Percentiles rank a stretch among this genome's conserved stretches.
Conservation (phyloP, 2,888 invertebrate species). For the Drosophila barbarae region DNA sequence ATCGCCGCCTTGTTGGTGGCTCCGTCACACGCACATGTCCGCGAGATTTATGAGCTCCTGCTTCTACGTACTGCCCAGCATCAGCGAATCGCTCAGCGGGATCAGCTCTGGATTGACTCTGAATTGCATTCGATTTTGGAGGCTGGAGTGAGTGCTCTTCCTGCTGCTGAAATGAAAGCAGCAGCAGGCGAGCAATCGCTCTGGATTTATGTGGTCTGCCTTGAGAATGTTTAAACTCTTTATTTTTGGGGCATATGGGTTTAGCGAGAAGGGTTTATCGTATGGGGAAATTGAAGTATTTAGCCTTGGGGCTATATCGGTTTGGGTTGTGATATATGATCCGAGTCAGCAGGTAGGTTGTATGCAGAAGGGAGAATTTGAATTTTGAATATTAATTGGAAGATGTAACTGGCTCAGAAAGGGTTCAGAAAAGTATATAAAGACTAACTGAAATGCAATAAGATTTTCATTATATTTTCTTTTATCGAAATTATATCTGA, state of each 20-base stretch:
- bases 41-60: slow-evolving; percentile 54
- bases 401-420: background rate
- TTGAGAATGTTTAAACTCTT: background rate
- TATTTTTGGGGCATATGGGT: slow-evolving; percentile 25
- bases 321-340: slow-evolving; percentile 17
- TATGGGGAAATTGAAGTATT: slow-evolving; percentile 19
- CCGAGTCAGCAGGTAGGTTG: slow-evolving; percentile 15
- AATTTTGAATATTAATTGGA: slow-evolving; percentile 7
- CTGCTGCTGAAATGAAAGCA: slow-evolving; percentile 66
- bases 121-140: slow-evolving; percentile 32
- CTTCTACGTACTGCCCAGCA: slow-evolving; percentile 36
- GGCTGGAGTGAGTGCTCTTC: slow-evolving; percentile 30
- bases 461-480: no score
- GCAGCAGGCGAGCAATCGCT: slow-evolving; percentile 61
- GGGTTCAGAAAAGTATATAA: no score
- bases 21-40: slow-evolving; percentile 57
- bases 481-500: no score
- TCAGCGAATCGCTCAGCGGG: slow-evolving; percentile 61
- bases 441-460: no score
- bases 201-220: slow-evolving; percentile 51
- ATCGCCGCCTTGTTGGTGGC: slow-evolving; percentile 35
- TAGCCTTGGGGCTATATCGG: slow-evolving; percentile 13
- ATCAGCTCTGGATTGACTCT: slow-evolving; percentile 29
- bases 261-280: slow-evolving; percentile 14
- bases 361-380: slow-evolving; percentile 1